phyloP scores from a whole-genome alignment of 2,797 vertebrate species.

The Ataeniobius toweri region DNA sequence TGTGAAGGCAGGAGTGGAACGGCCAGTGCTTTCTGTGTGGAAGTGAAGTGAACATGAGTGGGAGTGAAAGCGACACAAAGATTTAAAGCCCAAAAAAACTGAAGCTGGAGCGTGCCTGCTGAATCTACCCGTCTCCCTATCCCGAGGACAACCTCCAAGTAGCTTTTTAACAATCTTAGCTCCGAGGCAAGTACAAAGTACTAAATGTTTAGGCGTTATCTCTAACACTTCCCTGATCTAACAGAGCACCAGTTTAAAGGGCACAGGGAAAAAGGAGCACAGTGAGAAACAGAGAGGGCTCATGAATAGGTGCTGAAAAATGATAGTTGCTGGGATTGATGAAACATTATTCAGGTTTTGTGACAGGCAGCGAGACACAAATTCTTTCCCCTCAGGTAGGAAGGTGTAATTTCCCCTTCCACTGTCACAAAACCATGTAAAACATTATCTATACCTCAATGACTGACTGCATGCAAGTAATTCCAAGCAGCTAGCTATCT shows the following conservation, averaged over 20 bases:
- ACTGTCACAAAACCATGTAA: constrained; percentile 69
- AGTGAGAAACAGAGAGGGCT: constrained; percentile 66
- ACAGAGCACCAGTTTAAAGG: constrained; percentile 70
- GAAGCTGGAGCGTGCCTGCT: constrained; percentile 57
- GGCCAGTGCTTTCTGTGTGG: constrained; percentile 32
- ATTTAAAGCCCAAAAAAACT: constrained; percentile 52
- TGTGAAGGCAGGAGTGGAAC: constrained; percentile 36
- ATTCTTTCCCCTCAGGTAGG: constrained; percentile 73
- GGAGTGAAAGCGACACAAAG: constrained; percentile 39
- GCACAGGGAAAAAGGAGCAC: constrained; percentile 58
- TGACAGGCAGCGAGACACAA: constrained; percentile 70
- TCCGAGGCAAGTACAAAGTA: constrained; percentile 79
- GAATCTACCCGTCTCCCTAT: constrained; percentile 54
- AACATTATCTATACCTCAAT: constrained; percentile 64
- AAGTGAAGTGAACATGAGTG: constrained; percentile 27
- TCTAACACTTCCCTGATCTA: constrained; percentile 70
- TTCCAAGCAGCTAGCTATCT: constrained; percentile 28
- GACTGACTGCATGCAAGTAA: constrained; percentile 58
- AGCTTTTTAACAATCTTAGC: constrained; percentile 77
- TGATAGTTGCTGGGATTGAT: constrained; percentile 74
- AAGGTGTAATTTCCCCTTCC: constrained; percentile 76
- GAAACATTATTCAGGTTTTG: constrained; percentile 73
- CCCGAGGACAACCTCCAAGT: constrained; percentile 67
- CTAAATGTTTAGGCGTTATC: constrained; percentile 77
- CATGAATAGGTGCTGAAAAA: constrained; percentile 75